Evolutionary conservation across 2,888 invertebrate genomes (phyloP), one percentile per base, ranked within the genome.

Genomic region (Troides helena): DNA sequence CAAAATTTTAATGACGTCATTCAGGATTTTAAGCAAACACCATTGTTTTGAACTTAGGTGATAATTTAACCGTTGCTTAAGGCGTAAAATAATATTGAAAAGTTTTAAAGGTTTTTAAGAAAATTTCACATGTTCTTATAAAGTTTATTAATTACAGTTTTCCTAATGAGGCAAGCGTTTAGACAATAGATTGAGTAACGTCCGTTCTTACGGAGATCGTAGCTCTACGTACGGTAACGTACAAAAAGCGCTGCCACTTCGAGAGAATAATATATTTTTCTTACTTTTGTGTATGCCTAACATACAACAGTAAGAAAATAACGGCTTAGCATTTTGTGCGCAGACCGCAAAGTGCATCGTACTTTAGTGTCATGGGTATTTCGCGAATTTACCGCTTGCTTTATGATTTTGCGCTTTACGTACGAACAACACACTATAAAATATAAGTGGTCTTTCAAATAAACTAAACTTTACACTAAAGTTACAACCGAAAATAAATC

Each of bases 161-260:
- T 30, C 30, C 4, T 30, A 5, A 30, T 30, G 30, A 30, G 5
- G 30, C 30, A 5, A 30, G 12, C 14, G 46, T 12, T 46, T 46
- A 46, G 80, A 87, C 83, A 86, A 86, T 84, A 74, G 78, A 72
- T 88, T 86, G 78, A 80, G 79, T 81, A 88, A 88, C 73, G 72
- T 74, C 69, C 57, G 63, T 76, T 78, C 77, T 76, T 73, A 72
- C 70, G 72, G 70, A 75, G 72, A 73, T 68, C 68, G 69, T 75
- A 80, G 80, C 76, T 76, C 74, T 72, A 68, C 73, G 74, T 74
- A 75, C 70, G 68, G 71, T 72, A 72, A 65, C 72, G 66, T 56
- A 65, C 64, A 63, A 67, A 72, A 72, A 68, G 72, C 50, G 69
- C 58, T 59, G 69, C 71, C 68, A 61, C 43, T 65, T 62, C 58